phyloP scores from a whole-genome alignment of 2,113 vertebrate species.

The Theristicus caerulescens region DNA sequence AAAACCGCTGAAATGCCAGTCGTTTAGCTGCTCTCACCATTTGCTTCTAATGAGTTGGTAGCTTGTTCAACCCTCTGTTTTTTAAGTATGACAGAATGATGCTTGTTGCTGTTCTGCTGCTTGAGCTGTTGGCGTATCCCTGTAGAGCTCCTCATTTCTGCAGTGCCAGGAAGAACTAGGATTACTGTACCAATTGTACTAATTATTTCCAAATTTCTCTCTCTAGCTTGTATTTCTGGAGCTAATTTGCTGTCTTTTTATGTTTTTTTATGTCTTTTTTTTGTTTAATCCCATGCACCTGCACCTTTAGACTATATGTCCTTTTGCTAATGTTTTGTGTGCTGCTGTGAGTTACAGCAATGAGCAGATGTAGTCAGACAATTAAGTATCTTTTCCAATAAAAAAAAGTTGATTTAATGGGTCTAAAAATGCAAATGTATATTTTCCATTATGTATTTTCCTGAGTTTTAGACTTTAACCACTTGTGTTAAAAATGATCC shows the following conservation, averaged over 20 bases:
- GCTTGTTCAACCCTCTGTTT: not conserved
- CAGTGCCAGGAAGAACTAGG: not conserved
- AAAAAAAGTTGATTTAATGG: not conserved
- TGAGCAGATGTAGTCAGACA: not conserved
- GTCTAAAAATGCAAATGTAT: not conserved
- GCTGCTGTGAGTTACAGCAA: not conserved
- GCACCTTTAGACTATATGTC: not conserved
- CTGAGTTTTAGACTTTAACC: not conserved
- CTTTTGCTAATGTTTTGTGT: not conserved
- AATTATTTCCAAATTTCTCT: not conserved
- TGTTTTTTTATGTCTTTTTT: not conserved
- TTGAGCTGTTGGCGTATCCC: not conserved
- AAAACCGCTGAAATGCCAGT: not conserved
- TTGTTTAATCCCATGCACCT: not conserved
- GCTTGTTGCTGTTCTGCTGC: not conserved
- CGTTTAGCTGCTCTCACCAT: not conserved
- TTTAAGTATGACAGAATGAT: not conserved
- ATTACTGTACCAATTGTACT: not conserved
- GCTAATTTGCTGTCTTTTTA: not conserved
- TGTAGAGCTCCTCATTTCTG: not conserved
- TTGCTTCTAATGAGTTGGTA: not conserved
- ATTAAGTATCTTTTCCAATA: not conserved
- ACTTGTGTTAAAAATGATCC: not conserved
- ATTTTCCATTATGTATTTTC: not conserved
- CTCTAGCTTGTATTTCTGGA: not conserved